Conservation (phyloP, 2,888 invertebrate genomes). For the Eilema depressum region DNA sequence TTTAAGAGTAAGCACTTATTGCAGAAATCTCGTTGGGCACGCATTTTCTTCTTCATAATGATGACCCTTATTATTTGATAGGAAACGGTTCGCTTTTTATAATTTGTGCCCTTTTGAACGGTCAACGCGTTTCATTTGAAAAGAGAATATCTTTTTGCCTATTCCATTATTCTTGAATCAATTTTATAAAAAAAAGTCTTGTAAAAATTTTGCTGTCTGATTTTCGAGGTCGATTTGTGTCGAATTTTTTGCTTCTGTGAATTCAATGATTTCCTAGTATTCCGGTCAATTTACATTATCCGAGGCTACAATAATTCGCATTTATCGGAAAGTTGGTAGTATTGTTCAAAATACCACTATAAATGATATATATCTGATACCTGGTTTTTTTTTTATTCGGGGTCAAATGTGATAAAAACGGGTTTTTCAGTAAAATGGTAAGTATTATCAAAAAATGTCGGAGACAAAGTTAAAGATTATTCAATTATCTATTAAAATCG, state of each 20-base stretch:
- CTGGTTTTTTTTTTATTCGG: too few species aligned
- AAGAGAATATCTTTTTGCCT: not conserved
- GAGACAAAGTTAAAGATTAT: too few species aligned
- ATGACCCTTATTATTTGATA: conserved; percentile 37
- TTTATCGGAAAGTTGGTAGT: too few species aligned
- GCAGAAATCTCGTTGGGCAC: conserved; percentile 38
- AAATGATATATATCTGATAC: too few species aligned
- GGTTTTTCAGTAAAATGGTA: too few species aligned
- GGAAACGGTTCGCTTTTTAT: conserved; percentile 32
- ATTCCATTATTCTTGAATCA: not conserved
- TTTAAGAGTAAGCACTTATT: conserved; percentile 36
- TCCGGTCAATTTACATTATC: too few species aligned
- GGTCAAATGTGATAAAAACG: too few species aligned
- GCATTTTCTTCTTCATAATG: conserved; percentile 36
- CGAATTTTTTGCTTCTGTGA: not conserved
- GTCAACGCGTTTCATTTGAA: conserved; percentile 17
- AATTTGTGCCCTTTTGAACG: conserved; percentile 40
- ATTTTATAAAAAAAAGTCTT: not conserved
- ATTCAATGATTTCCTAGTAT: not conserved
- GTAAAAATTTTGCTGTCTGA: not conserved
- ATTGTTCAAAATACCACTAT: too few species aligned
- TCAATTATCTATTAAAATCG: too few species aligned
- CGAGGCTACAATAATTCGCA: too few species aligned
- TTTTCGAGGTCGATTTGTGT: not conserved
- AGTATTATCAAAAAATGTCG: too few species aligned